Percentiles rank a stretch among this genome's conserved stretches.
Evolutionary conservation across 2,888 invertebrate species (phyloP).

Genomic region (Orthosia gracilis): DNA sequence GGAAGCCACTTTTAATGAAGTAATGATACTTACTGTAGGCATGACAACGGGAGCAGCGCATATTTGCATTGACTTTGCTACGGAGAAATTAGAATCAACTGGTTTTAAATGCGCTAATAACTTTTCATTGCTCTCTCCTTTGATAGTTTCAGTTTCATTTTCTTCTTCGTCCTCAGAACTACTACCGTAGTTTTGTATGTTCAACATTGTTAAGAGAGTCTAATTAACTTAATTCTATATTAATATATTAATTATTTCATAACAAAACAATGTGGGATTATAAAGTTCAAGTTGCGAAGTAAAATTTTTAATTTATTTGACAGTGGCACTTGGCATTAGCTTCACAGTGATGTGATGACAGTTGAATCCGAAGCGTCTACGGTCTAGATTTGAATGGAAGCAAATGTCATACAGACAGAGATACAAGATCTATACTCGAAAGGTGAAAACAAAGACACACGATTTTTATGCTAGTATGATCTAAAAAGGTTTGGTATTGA

Average conservation of each 20-base stretch:
- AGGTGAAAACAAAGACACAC: neutral
- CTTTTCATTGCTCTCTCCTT: constrained; percentile 83
- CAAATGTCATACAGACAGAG: constrained; percentile 20
- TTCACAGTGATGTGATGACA: neutral
- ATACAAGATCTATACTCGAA: neutral
- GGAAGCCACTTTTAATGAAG: neutral
- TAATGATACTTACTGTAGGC: constrained; percentile 92
- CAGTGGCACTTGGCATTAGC: too few species aligned
- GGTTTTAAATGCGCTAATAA: constrained; percentile 90
- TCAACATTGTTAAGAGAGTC: constrained; percentile 90
- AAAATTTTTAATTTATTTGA: neutral
- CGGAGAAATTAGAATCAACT: constrained; percentile 90
- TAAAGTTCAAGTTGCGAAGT: neutral
- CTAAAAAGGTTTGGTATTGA: neutral
- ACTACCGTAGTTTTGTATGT: constrained; percentile 94
- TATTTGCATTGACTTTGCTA: constrained; percentile 93
- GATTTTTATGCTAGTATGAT: neutral
- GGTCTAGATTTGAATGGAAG: too few species aligned
- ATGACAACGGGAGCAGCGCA: constrained; percentile 96
- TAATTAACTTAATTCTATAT: constrained; percentile 22
- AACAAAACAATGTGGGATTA: constrained; percentile 27
- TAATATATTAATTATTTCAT: constrained; percentile 15
- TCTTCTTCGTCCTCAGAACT: constrained; percentile 94
- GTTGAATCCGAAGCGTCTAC: neutral
- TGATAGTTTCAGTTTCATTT: constrained; percentile 79